Evolutionary conservation across 2,888 invertebrate species (phyloP).

Genomic region (Philereme vetulata): DNA sequence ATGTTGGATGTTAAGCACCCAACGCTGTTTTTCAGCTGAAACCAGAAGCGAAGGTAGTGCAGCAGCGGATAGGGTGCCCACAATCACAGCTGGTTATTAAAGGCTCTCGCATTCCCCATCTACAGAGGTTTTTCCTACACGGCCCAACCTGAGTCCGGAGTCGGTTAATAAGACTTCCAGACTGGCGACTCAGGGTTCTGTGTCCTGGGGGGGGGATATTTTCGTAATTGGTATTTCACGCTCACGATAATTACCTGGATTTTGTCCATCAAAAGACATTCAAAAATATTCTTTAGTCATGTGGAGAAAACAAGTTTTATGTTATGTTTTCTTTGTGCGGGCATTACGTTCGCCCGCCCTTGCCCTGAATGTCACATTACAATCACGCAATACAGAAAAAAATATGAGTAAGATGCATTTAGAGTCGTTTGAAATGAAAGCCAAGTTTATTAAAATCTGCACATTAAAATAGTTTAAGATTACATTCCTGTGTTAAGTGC

Average conservation of each 20-base stretch:
- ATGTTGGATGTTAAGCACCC: no score
- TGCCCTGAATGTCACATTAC: constrained; percentile 30
- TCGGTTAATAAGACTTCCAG: no score
- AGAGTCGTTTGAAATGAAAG: constrained; percentile 18
- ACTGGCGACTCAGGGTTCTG: no score
- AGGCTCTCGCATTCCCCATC: no score
- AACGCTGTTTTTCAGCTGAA: no score
- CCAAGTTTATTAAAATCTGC: constrained; percentile 14
- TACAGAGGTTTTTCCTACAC: no score
- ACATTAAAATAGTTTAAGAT: constrained; percentile 5
- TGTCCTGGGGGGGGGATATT: no score
- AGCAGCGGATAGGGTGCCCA: no score
- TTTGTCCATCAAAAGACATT: constrained; percentile 14
- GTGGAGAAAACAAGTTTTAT: constrained; percentile 4
- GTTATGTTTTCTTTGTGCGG: constrained; percentile 16
- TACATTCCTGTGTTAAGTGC: not conserved
- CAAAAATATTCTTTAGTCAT: constrained; percentile 8
- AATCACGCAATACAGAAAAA: constrained; percentile 6
- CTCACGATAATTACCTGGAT: not conserved
- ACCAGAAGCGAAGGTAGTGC: no score
- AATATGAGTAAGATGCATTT: constrained; percentile 6
- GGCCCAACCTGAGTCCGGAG: no score
- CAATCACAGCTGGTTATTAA: no score
- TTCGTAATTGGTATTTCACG: no score
- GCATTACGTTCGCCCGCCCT: constrained; percentile 28